Evolutionary conservation across 2,113 vertebrate genomes (phyloP), one percentile per base, ranked within the genome.

Genomic region (Polyodon spathula): DNA sequence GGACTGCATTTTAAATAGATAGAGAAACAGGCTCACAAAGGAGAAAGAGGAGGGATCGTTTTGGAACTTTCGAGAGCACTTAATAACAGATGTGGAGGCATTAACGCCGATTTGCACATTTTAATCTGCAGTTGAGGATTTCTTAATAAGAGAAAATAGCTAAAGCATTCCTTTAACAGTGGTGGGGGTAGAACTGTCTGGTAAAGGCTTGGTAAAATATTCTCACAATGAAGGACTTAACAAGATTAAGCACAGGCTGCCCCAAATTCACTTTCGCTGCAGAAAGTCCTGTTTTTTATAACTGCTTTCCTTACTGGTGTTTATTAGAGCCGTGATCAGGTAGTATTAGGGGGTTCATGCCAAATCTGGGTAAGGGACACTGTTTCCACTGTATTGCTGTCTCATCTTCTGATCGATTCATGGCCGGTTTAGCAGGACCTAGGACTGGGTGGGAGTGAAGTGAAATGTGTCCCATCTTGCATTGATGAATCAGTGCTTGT

Each of bases 1-100:
- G 86, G 84, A 81, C 81, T 88, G 84, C 82, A 84, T 87, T 85
- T 81, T 37, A 78, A 60, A 54, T 42, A 84, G 85, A 88, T 86
- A 86, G 44, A 46, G 2, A 46, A 46, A 4, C 44, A 10, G 44
- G 8, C 44, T 46, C 44, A 2, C 2, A 46, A 46, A 14, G 40
- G 60, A 62, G 15, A 53, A 44, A 43, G 27, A 50, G 60, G 39
- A 41, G 44, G 38, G 51, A 43, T 17, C 16, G n/a, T 60, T 53
- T 59, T 61, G 40, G 66, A 70, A 46, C 59, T 54, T 66, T 61
- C 59, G 59, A 55, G 50, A 40, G 53, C 51, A 37, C 38, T n/a
- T 10, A 38, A 17, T 54, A 15, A 46, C 17, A 56, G 53, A 50
- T 39, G 51, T 55, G 17, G 54, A 54, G 27, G 56, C 6, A 38